phyloP scores from a whole-genome alignment of 2,797 vertebrate species.

The Helostoma temminkii region DNA sequence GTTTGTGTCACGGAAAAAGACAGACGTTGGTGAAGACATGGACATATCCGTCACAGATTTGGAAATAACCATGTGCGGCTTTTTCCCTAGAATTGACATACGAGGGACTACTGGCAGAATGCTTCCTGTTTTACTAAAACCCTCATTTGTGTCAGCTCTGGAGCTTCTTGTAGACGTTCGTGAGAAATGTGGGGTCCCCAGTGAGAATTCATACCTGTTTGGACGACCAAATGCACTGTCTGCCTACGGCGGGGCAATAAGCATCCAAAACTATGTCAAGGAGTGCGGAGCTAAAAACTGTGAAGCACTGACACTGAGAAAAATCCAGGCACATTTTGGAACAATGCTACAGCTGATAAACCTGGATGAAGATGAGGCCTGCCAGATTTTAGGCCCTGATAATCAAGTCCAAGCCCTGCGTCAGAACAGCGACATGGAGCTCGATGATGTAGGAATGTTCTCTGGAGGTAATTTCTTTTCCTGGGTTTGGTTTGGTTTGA shows the following conservation, averaged over 20 bases:
- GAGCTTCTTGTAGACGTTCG: constrained; percentile 56
- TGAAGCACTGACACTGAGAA: constrained; percentile 16
- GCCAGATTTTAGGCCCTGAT: constrained; percentile 53
- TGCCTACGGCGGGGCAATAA: constrained; percentile 37
- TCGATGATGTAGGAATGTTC: constrained; percentile 17
- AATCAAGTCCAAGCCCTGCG: constrained; percentile 33
- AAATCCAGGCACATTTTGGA: constrained; percentile 52
- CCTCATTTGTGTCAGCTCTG: constrained; percentile 49
- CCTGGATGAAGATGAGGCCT: constrained; percentile 59
- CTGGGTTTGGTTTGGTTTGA: too few relatives aligned
- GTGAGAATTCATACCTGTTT: constrained; percentile 62
- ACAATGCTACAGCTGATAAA: constrained; percentile 64
- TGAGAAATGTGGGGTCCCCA: constrained; percentile 46
- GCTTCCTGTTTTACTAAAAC: constrained; percentile 67
- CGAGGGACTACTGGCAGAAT: constrained; percentile 54
- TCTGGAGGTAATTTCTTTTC: constrained; percentile 44
- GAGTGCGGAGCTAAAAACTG: constrained; percentile 55
- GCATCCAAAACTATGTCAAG: constrained; percentile 38
- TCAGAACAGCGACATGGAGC: background rate
- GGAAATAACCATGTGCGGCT: constrained; percentile 60
- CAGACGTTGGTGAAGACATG: constrained; percentile 1
- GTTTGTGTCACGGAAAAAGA: constrained; percentile 49
- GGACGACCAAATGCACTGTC: constrained; percentile 22
- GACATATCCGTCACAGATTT: constrained; percentile 45
- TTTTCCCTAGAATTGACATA: constrained; percentile 62